Evolutionary conservation across 2,797 vertebrate species (phyloP), one percentile per base, ranked within the genome.

Genomic region (Typhlichthys eigenmanni): DNA sequence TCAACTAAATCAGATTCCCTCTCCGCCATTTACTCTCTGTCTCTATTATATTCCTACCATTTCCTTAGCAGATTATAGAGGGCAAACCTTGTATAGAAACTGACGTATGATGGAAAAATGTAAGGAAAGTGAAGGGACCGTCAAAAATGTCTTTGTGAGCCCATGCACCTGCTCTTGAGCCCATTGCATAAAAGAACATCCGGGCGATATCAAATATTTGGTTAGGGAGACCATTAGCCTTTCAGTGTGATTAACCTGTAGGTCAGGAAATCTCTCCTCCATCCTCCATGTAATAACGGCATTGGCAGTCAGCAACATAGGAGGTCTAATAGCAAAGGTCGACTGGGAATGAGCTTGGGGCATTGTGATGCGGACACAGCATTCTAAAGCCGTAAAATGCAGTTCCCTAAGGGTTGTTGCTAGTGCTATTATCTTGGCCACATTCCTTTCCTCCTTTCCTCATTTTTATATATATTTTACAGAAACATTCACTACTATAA

Each of bases 171-270:
- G 34, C 6, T 38, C 48, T n/a, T 11, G 49, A 51, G 8, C 17
- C 50, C 16, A 17, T 8, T 17, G 16, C n/a, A 17, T 6, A 51
- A 48, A 24, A 29, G 1, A 59, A 49, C 14, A 13, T 48, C 58
- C 47, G 8, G 13, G 19, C 10, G 7, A 11, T 48, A 48, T 29
- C 58, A 59, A 59, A 59, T 59, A 48, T 59, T 49, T 59, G 58
- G 57, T 48, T 7, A 19, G 57, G n/a, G 7, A 3, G 14, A 17
- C 16, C 14, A 12, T 17, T 12, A 11, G 11, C 43, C 16, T 8
- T 17, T 34, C 43, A 13, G 9, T 16, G 14, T 47, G 56, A 58
- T 47, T 47, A 47, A 47, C 56, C 43, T 17, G 46, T 12, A 47
- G 56, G 56, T 58, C 56, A 14, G 47, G n/a, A 48, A 12, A 10